A percentile compares a stretch with the other conserved stretches of the same genome.
Evolutionary conservation across 2,113 vertebrate genomes (phyloP).

Genomic region (Hippopotamus amphibius): DNA sequence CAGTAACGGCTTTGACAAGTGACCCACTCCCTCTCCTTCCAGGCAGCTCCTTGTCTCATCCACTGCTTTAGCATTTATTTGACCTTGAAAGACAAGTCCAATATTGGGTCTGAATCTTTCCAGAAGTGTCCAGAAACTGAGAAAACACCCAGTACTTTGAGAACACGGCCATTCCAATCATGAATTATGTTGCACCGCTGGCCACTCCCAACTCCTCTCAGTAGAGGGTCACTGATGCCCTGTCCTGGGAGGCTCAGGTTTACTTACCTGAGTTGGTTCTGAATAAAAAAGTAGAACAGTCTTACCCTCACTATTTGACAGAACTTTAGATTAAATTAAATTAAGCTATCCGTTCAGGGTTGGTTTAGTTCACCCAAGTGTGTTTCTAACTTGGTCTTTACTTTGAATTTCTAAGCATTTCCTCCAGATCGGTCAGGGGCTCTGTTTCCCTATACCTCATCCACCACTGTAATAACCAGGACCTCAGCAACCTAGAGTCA

Average conservation of each 20-base stretch:
- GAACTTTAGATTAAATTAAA: neutral
- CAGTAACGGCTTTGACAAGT: neutral
- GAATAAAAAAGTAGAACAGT: neutral
- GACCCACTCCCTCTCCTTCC: neutral
- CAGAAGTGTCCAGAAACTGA: slow-evolving; percentile 24
- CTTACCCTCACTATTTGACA: neutral
- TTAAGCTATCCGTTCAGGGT: neutral
- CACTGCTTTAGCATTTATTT: neutral
- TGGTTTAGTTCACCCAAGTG: neutral
- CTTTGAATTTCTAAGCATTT: slow-evolving; percentile 46
- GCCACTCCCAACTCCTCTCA: neutral
- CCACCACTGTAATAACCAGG: neutral
- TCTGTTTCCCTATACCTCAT: neutral
- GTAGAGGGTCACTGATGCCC: neutral
- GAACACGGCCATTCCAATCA: neutral
- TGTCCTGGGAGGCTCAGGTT: neutral
- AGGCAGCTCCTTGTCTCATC: neutral
- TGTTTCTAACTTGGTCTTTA: neutral
- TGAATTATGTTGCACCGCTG: neutral
- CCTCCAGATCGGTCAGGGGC: neutral
- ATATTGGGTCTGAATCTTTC: slow-evolving; percentile 22
- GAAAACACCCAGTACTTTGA: slow-evolving; percentile 18
- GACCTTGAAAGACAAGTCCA: slow-evolving; percentile 61
- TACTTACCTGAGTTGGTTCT: neutral
- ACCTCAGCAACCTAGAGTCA: neutral